Evolutionary conservation across 1,140 invertebrate species (phyloP), one percentile per base, ranked within the genome.

Genomic region (Helicoverpa zea): DNA sequence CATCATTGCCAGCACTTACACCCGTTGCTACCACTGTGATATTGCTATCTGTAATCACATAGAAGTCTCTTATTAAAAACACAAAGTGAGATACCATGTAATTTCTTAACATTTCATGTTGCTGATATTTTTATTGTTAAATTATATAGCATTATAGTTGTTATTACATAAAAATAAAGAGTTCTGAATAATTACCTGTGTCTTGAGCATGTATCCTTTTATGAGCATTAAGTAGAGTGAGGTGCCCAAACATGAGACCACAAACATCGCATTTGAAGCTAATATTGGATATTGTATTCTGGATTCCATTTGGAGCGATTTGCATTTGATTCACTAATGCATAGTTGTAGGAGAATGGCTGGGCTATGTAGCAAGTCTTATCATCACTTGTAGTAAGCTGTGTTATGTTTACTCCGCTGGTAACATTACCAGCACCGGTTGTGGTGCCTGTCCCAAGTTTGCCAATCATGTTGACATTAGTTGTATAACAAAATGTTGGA

Each of bases 201-300:
- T 96, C 96, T 79, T 96, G 95, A 83, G 96, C 96, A 88, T 98
- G 97, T 86, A 97, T 97, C 76, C 97, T 96, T 94, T 98, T 98
- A 89, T 98, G 97, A 86, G 98, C 97, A 92, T 97, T 98, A 0
- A 98, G 91, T 59, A 98, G 89, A 30, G 97, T 96, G 78, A 98
- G 95, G 89, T 98, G 97, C 2, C 96, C 96, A 90, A 98, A 98
- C 94, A 98, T 97, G 49, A 98, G 92, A 35, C 97, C 97, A 89
- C 98, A 98, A 3, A 98, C 97, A 92, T 98, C 98, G 92, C 98
- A 98, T 93, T 98, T 98, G 89, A 97, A 98, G 79, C 97, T 98
- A 14, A 97, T 97, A 86, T 97, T 97, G 18, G 96, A 97, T 85
- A 97, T 97, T 63, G 97, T 96, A 86, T 97, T 97, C 86, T 96